phyloP scores from a whole-genome alignment of 1,140 invertebrate genomes.

The Drosophila chauvacae region DNA sequence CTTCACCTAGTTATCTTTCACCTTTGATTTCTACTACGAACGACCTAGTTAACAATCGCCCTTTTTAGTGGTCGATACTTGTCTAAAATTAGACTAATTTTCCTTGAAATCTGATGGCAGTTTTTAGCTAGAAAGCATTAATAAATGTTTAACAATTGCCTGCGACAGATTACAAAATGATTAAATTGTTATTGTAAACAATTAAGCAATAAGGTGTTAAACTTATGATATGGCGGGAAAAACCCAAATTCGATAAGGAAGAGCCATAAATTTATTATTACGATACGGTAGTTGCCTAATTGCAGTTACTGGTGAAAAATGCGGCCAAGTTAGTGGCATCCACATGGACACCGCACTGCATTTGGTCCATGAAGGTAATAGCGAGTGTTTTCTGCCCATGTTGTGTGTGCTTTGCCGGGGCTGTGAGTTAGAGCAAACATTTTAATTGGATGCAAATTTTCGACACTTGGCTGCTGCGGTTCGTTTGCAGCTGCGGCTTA shows the following conservation, averaged over 20 bases:
- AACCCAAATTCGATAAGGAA: slow-evolving; percentile 22
- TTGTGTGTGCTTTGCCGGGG: background rate
- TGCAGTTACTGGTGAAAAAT: slow-evolving; percentile 20
- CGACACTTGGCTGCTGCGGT: slow-evolving; percentile 51
- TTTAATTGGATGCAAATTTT: slow-evolving; percentile 74
- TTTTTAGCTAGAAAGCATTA: background rate
- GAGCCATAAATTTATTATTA: slow-evolving; percentile 30
- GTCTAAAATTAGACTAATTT: background rate
- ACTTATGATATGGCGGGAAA: background rate
- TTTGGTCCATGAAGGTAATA: slow-evolving; percentile 29
- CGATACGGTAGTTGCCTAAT: slow-evolving; percentile 14
- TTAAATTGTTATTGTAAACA: slow-evolving; percentile 4
- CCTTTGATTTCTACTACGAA: background rate
- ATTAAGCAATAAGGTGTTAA: background rate
- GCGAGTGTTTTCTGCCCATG: background rate
- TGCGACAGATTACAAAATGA: slow-evolving; percentile 3
- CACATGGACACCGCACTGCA: slow-evolving; percentile 11
- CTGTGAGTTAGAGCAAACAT: slow-evolving; percentile 45
- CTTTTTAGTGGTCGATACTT: background rate
- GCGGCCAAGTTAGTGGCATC: slow-evolving; percentile 21
- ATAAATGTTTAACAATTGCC: slow-evolving; percentile 7
- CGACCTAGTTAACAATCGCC: background rate
- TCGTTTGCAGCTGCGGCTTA: slow-evolving; percentile 41
- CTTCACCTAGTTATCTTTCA: background rate
- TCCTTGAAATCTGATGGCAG: slow-evolving; percentile 1